Evolutionary conservation across 2,113 vertebrate species (phyloP).

Genomic region (Malurus cyaneus): DNA sequence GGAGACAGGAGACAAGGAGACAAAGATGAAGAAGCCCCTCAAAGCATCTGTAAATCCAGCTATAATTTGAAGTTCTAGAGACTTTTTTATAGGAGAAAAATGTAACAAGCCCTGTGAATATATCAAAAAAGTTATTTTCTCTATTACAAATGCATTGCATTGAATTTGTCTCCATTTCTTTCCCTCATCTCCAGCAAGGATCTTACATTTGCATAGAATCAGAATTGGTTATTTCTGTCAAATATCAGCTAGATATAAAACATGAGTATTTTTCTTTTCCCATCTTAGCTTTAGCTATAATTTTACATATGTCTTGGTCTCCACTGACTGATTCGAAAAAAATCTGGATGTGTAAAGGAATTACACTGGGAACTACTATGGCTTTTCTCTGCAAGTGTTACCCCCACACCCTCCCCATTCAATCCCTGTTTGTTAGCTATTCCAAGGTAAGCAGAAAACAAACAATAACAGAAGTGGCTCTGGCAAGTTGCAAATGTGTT

Average conservation of each 20-base stretch:
- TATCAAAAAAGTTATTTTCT: neutral
- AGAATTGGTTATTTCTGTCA: neutral
- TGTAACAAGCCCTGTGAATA: neutral
- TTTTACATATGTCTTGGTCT: neutral
- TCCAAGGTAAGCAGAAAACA: neutral
- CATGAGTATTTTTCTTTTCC: neutral
- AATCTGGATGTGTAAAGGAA: neutral
- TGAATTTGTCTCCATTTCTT: constrained; percentile 20
- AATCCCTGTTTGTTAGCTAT: neutral
- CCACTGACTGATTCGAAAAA: constrained; percentile 11
- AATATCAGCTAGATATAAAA: neutral
- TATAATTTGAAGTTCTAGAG: neutral
- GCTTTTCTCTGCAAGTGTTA: neutral
- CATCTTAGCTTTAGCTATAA: neutral
- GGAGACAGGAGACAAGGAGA: neutral
- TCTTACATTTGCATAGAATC: neutral
- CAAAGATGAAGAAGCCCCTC: constrained; percentile 18
- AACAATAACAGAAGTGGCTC: neutral
- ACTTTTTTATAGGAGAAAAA: neutral
- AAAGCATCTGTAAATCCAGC: neutral
- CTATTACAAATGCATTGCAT: neutral
- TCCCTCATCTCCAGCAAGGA: neutral
- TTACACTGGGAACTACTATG: neutral
- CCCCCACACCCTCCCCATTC: neutral
- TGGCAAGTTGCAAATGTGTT: constrained; percentile 14